phyloP scores from a whole-genome alignment of 2,888 invertebrate species.

The Lasioglossum morio region DNA sequence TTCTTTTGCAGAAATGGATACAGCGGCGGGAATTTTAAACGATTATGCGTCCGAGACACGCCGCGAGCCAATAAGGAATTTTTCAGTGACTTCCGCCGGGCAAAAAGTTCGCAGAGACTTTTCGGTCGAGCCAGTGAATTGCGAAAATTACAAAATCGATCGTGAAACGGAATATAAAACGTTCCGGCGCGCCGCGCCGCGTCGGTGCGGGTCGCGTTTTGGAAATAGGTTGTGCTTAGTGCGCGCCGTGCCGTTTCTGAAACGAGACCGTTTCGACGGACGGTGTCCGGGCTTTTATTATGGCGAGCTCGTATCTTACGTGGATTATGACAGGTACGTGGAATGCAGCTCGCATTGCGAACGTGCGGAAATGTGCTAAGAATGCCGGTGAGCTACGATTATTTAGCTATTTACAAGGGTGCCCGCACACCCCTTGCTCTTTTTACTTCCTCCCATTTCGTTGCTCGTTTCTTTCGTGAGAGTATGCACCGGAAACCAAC shows the following conservation, averaged over 20 bases:
- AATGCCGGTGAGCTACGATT: constrained; percentile 86
- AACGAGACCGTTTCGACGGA: constrained; percentile 89
- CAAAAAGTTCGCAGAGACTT: not conserved
- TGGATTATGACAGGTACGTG: constrained; percentile 87
- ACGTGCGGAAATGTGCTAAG: constrained; percentile 86
- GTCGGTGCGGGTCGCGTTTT: constrained; percentile 10
- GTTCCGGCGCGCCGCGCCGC: constrained; percentile 5
- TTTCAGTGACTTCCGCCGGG: not conserved
- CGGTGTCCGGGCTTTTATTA: constrained; percentile 86
- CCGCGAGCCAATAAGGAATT: constrained; percentile 7
- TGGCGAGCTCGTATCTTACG: constrained; percentile 85
- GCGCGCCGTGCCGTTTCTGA: constrained; percentile 84
- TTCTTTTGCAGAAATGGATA: not conserved
- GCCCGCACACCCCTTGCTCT: not conserved
- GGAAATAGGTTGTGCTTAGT: constrained; percentile 60
- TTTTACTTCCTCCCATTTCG: not conserved
- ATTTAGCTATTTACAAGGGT: constrained; percentile 83
- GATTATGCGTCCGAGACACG: not conserved
- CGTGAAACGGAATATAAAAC: constrained; percentile 27
- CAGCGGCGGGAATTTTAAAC: not conserved
- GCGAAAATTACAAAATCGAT: constrained; percentile 17
- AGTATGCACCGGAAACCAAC: not conserved
- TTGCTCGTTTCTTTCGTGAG: not conserved
- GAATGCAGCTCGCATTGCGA: constrained; percentile 86
- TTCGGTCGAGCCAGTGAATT: constrained; percentile 3